Percentiles rank a stretch among this genome's conserved stretches.
Conservation (phyloP, 2,888 invertebrate species). For the Drosophila koepferae region DNA sequence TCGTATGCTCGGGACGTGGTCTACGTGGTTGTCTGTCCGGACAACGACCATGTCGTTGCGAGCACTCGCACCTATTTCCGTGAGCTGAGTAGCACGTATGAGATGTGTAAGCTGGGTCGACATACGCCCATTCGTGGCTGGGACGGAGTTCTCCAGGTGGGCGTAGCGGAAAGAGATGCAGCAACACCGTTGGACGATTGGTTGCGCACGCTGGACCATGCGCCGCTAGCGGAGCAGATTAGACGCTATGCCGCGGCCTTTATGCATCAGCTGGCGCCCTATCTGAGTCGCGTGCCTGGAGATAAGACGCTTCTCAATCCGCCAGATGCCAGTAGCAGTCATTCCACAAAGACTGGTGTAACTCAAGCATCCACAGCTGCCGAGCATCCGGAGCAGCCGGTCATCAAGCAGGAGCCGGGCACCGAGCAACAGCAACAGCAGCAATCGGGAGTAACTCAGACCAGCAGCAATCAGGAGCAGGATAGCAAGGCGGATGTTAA, state of each 20-base stretch:
- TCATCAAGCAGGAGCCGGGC: conserved; percentile 65
- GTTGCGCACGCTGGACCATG: conserved; percentile 93
- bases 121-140: conserved; percentile 95
- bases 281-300: conserved; percentile 90
- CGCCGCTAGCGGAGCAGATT: conserved; percentile 92
- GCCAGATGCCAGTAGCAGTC: conserved; percentile 84
- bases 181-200: conserved; percentile 92
- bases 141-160: conserved; percentile 95
- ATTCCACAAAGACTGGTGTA: conserved; percentile 67
- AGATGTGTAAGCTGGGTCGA: conserved; percentile 96
- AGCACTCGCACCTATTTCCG: conserved; percentile 95
- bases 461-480: conserved; percentile 23
- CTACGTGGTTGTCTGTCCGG: conserved; percentile 97
- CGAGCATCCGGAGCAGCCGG: conserved; percentile 45
- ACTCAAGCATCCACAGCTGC: background rate
- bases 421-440: conserved; percentile 52
- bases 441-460: background rate
- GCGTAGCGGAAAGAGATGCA: conserved; percentile 84
- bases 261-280: conserved; percentile 91
- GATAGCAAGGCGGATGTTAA: conserved; percentile 57
- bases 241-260: conserved; percentile 94
- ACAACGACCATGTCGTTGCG: conserved; percentile 92
- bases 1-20: conserved; percentile 97
- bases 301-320: conserved; percentile 91
- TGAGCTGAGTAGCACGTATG: conserved; percentile 96